Evolutionary conservation across 2,113 vertebrate species (phyloP).

Genomic region (Mustela lutreola): DNA sequence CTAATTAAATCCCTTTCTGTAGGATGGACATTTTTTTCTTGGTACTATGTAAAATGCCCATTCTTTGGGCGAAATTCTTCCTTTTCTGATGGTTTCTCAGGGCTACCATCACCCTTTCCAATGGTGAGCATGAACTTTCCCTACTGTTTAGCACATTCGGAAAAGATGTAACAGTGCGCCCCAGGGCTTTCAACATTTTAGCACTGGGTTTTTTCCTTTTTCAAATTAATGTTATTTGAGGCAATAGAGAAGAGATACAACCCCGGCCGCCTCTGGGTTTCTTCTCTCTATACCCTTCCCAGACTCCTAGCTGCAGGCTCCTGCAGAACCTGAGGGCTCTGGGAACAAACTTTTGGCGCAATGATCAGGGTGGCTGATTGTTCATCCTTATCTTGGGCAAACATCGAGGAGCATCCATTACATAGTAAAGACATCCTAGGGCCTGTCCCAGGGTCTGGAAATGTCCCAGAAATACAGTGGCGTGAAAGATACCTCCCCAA

Average conservation of each 20-base stretch:
- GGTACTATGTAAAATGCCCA: not conserved
- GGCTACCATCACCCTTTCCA: not conserved
- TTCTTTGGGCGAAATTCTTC: not conserved
- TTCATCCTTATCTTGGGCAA: slow-evolving; percentile 56
- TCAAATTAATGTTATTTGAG: slow-evolving; percentile 5
- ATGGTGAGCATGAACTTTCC: not conserved
- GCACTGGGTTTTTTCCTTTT: not conserved
- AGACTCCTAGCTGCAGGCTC: not conserved
- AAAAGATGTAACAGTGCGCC: not conserved
- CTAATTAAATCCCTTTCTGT: not conserved
- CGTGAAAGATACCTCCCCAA: not conserved
- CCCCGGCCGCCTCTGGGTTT: not conserved
- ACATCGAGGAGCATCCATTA: not conserved
- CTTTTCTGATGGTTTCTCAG: not conserved
- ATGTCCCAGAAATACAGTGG: not conserved
- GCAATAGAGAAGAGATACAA: not conserved
- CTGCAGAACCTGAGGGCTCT: not conserved
- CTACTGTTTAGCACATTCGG: not conserved
- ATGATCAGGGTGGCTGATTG: not conserved
- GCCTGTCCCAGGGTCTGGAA: not conserved
- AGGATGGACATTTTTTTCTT: not conserved
- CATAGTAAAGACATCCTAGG: not conserved
- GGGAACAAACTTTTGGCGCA: not conserved
- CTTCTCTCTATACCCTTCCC: not conserved
- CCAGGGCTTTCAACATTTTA: slow-evolving; percentile 18